Percentiles rank a stretch among this genome's conserved stretches.
Conservation (phyloP, 2,888 invertebrate genomes). For the Ornithoptera priamus region DNA sequence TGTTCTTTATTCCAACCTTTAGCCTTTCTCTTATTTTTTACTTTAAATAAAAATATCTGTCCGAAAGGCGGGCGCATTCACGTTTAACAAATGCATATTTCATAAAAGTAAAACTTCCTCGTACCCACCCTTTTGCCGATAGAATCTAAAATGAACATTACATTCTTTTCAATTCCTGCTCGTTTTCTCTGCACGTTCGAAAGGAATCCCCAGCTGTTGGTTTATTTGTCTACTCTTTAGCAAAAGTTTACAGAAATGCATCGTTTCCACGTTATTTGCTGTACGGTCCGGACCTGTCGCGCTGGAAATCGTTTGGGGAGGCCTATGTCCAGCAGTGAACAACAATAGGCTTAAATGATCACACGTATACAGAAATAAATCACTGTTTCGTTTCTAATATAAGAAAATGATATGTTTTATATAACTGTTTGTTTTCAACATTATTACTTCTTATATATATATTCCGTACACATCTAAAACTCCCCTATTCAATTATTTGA, state of each 20-base stretch:
- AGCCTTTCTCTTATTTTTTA: background rate
- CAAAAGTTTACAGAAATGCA: background rate
- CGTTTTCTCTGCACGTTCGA: constrained; percentile 10
- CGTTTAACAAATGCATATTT: background rate
- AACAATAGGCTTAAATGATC: background rate
- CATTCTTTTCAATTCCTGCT: constrained; percentile 11
- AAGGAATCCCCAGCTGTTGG: constrained; percentile 9
- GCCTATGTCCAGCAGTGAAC: background rate
- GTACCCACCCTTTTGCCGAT: constrained; percentile 7
- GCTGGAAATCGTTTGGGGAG: background rate
- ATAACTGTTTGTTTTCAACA: too few species aligned
- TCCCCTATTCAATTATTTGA: too few species aligned
- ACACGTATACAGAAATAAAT: too few species aligned
- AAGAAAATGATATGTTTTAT: too few species aligned
- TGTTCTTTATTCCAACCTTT: background rate
- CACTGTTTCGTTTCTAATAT: too few species aligned
- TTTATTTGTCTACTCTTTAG: constrained; percentile 6
- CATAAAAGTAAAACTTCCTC: background rate
- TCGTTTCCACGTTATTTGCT: background rate
- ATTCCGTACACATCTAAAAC: too few species aligned
- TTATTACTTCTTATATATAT: too few species aligned
- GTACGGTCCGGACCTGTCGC: background rate
- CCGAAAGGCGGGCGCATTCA: constrained; percentile 7
- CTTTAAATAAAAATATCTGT: constrained; percentile 4
- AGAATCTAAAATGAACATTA: constrained; percentile 17